These are phyloP conservation scores for Hymenopus coronatus DNA, from an alignment of 2,888 invertebrate genomes.

Conservation along the genomic window DNA sequence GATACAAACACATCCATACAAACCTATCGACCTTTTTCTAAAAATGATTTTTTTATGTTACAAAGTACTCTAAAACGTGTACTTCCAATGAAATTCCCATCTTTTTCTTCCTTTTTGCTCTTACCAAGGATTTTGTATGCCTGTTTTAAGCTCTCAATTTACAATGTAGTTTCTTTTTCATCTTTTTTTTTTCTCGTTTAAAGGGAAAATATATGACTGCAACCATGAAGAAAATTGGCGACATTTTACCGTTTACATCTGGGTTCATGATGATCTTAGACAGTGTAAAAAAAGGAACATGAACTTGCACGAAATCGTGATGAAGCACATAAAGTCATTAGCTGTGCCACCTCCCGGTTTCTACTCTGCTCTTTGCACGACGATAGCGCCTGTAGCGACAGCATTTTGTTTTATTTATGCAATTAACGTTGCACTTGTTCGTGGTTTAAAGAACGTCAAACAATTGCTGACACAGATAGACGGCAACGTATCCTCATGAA, in stretches of 20 bases:
- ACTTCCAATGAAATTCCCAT: too few species aligned
- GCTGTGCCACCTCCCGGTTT: neutral
- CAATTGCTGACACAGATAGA: neutral
- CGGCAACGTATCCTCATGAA: too few species aligned
- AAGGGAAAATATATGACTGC: too few species aligned
- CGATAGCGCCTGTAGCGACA: neutral
- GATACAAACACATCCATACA: too few species aligned
- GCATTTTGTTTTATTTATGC: neutral
- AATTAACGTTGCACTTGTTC: neutral
- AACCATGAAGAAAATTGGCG: neutral
- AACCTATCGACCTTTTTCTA: too few species aligned
- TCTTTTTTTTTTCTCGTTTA: too few species aligned
- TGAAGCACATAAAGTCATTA: neutral
- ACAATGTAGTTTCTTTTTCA: too few species aligned
- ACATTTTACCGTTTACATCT: neutral
- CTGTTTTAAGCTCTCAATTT: too few species aligned
- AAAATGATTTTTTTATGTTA: too few species aligned
- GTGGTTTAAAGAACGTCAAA: neutral
- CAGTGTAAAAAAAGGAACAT: neutral
- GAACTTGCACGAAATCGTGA: neutral
- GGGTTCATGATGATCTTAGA: neutral
- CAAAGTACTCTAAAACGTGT: too few species aligned
- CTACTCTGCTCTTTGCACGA: neutral
- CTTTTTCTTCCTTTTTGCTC: too few species aligned
- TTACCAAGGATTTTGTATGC: too few species aligned